Conservation (phyloP, 1,140 invertebrate genomes). For the Drosophila asahinai region DNA sequence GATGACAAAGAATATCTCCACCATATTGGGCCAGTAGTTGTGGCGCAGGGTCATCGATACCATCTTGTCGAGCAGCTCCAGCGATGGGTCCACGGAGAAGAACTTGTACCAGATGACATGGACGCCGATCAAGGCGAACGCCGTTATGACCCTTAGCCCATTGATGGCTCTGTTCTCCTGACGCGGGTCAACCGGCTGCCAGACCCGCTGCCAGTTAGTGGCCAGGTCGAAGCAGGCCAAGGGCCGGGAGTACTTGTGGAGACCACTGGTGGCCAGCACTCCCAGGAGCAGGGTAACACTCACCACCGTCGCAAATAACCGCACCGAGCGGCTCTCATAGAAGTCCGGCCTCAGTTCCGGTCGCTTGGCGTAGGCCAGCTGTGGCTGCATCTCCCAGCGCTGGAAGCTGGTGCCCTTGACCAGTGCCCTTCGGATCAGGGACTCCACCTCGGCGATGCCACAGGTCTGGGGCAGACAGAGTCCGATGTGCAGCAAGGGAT, state of each 20-base stretch:
- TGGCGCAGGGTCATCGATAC: constrained; percentile 15
- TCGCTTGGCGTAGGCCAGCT: constrained; percentile 38
- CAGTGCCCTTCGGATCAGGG: constrained; percentile 18
- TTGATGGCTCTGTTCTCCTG: constrained; percentile 55
- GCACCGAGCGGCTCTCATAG: constrained; percentile 3
- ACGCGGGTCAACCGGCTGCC: not conserved
- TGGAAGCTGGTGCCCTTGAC: not conserved
- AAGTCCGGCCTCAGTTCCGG: constrained; percentile 16
- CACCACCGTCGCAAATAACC: not conserved
- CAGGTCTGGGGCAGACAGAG: constrained; percentile 54
- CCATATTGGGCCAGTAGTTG: constrained; percentile 22
- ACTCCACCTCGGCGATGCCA: constrained; percentile 21
- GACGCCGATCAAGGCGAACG: constrained; percentile 28
- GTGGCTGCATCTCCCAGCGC: constrained; percentile 25
- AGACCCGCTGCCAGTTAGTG: constrained; percentile 44
- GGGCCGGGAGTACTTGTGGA: not conserved
- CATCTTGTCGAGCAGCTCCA: constrained; percentile 4
- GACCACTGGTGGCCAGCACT: not conserved
- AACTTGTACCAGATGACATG: constrained; percentile 49
- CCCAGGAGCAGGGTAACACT: constrained; percentile 1
- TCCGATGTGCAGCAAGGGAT: constrained; percentile 45
- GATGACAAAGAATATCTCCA: constrained; percentile 61
- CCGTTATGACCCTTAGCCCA: constrained; percentile 45
- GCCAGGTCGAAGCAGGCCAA: constrained; percentile 46
- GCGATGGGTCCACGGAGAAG: constrained; percentile 29